Conservation (phyloP, 64 coral and sea anemone genomes). For the Anthopleura sola region DNA sequence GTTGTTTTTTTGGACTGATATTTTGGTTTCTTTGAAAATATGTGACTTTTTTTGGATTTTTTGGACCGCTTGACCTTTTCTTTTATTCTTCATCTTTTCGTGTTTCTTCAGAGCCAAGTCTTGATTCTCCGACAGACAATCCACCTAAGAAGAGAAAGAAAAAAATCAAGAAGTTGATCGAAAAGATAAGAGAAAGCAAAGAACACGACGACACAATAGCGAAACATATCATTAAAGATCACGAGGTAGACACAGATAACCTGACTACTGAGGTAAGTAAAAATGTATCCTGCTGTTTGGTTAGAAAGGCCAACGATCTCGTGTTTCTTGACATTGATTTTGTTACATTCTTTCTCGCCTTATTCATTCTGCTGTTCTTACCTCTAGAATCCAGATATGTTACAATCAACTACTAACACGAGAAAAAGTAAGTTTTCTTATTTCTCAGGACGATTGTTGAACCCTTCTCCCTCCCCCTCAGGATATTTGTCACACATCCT, state of each 20-base stretch:
- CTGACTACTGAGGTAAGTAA: neutral
- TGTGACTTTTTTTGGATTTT: too few species aligned
- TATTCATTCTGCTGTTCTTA: too few species aligned
- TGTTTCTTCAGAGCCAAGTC: neutral
- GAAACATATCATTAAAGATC: neutral
- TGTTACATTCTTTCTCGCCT: too few species aligned
- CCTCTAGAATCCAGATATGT: neutral
- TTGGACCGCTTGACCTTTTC: too few species aligned
- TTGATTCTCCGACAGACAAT: neutral
- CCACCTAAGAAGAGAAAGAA: neutral
- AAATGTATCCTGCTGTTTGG: neutral
- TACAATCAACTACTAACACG: neutral
- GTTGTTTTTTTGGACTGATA: too few species aligned
- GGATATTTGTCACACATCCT: too few species aligned
- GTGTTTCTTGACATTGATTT: too few species aligned
- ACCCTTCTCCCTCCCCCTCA: too few species aligned
- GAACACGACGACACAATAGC: neutral
- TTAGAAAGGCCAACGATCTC: too few species aligned
- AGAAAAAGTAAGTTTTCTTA: neutral
- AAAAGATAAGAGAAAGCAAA: neutral
- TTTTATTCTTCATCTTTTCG: neutral
- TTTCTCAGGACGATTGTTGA: neutral
- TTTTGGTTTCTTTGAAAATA: too few species aligned
- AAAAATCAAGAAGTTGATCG: neutral
- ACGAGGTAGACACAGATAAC: neutral